These are phyloP conservation scores for Capitella teleta DNA, from an alignment of 1,140 invertebrate species.

Conservation along the genomic window DNA sequence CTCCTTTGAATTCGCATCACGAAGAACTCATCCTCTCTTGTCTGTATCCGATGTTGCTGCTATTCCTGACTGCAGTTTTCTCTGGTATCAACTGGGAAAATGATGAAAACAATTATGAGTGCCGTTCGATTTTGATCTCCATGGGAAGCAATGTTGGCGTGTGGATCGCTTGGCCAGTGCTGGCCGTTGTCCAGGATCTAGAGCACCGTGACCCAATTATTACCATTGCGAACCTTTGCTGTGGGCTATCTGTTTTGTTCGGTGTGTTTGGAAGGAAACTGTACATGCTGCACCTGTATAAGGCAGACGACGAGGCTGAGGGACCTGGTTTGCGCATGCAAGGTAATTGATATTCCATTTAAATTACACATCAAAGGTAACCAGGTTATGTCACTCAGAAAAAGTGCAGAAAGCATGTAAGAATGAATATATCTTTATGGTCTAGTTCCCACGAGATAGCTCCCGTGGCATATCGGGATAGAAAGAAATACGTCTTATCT, in stretches of 20 bases:
- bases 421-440: no score
- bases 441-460: no score
- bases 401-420: no score
- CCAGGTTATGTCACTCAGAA: no score
- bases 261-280: conserved; percentile 38
- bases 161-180: conserved; percentile 44
- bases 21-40: conserved; percentile 43
- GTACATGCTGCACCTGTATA: conserved; percentile 34
- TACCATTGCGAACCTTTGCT: conserved; percentile 34
- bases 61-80: conserved; percentile 39
- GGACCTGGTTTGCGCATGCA: no score
- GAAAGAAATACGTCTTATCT: no score
- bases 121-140: conserved; percentile 43
- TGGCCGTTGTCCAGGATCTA: conserved; percentile 32
- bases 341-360: no score
- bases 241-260: conserved; percentile 34
- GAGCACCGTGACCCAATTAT: conserved; percentile 34
- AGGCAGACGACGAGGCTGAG: conserved; percentile 18
- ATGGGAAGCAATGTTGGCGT: conserved; percentile 30
- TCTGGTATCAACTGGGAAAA: conserved; percentile 40
- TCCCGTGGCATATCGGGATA: no score
- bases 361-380: no score
- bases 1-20: conserved; percentile 25
- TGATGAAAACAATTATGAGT: conserved; percentile 39
- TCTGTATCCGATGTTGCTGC: conserved; percentile 44